Percentiles rank a stretch among this genome's conserved stretches.
Evolutionary conservation across 2,113 vertebrate species (phyloP).

Genomic region (Proteles cristata): DNA sequence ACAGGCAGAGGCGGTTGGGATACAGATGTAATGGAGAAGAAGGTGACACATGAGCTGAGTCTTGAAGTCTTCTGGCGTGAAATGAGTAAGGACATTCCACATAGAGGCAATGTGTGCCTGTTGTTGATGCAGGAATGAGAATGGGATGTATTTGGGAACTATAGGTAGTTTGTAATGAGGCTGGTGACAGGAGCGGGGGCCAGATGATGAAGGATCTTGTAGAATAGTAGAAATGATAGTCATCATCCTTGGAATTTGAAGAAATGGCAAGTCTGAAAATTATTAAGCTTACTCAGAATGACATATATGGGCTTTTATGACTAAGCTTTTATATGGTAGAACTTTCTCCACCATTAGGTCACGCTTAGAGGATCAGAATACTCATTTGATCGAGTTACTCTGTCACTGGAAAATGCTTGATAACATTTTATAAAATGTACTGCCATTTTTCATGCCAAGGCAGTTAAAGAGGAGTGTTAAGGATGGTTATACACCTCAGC

Average conservation of each 20-base stretch:
- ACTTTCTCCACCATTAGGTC: not conserved
- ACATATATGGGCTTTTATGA: not conserved
- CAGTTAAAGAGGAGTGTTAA: not conserved
- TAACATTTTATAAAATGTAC: not conserved
- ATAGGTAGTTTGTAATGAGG: not conserved
- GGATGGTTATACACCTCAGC: not conserved
- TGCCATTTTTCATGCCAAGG: not conserved
- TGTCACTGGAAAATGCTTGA: not conserved
- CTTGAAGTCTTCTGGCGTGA: not conserved
- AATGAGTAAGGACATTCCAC: not conserved
- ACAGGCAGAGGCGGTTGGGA: not conserved
- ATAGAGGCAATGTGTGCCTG: not conserved
- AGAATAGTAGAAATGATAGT: not conserved
- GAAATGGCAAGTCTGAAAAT: not conserved
- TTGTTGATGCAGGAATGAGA: not conserved
- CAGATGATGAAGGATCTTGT: not conserved
- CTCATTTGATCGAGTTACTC: not conserved
- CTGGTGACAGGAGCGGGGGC: not conserved
- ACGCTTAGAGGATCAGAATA: not conserved
- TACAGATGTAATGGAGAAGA: not conserved
- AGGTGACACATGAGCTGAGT: not conserved
- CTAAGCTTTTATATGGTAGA: not conserved
- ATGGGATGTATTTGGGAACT: not conserved
- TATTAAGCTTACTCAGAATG: not conserved
- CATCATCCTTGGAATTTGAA: not conserved